phyloP scores from a whole-genome alignment of 2,113 vertebrate species.

The Dromiciops gliroides region DNA sequence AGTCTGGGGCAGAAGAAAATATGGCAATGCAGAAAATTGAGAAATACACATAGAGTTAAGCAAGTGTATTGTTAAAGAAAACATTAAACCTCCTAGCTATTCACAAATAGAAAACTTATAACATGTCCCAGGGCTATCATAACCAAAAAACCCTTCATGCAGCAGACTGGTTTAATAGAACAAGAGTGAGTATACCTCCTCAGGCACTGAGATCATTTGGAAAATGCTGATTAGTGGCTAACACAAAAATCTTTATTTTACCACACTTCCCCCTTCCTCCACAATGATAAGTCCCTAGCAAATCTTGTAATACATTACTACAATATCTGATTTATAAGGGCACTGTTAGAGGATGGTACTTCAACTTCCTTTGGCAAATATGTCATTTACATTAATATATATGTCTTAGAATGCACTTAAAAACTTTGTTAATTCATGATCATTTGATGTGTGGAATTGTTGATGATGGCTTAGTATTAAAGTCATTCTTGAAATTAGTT shows the following conservation, averaged over 20 bases:
- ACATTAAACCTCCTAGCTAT: background rate
- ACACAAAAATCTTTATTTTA: conserved; percentile 56
- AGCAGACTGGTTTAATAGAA: conserved; percentile 25
- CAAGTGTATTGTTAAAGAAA: conserved; percentile 32
- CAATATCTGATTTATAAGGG: background rate
- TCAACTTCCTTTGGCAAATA: conserved; percentile 20
- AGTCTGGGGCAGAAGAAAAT: conserved; percentile 37
- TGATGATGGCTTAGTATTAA: background rate
- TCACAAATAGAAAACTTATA: conserved; percentile 37
- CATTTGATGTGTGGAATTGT: conserved; percentile 53
- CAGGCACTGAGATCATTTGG: conserved; percentile 27
- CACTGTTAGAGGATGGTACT: conserved; percentile 21
- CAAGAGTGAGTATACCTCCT: background rate
- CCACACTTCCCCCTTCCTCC: background rate
- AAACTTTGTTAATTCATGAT: conserved; percentile 34
- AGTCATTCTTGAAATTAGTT: conserved; percentile 54
- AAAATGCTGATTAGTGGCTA: conserved; percentile 26
- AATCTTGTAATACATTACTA: background rate
- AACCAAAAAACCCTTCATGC: conserved; percentile 32
- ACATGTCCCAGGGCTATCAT: background rate
- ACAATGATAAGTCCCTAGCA: conserved; percentile 18
- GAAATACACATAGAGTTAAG: conserved; percentile 35
- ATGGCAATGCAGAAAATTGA: fast-evolving
- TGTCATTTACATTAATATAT: background rate
- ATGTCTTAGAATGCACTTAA: conserved; percentile 26